These are phyloP conservation scores for Platygyra sinensis DNA, from an alignment of 64 coral and sea anemone species.

Conservation along the genomic window DNA sequence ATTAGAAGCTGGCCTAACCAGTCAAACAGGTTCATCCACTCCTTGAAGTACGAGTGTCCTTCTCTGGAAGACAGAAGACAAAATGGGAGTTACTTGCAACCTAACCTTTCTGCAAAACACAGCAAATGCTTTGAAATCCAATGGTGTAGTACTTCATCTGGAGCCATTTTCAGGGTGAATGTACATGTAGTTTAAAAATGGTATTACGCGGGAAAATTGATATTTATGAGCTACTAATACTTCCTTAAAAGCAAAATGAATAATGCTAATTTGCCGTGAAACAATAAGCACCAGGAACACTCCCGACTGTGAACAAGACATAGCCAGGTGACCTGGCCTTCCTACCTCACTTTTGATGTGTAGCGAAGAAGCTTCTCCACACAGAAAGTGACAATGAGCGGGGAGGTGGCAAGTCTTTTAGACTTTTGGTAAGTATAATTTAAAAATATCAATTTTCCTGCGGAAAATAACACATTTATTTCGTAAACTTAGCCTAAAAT, in stretches of 20 bases:
- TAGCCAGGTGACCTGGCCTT: slow-evolving; percentile 7
- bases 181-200: not conserved
- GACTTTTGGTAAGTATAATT: slow-evolving; percentile 24
- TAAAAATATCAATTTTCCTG: slow-evolving; percentile 49
- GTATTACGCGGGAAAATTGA: slow-evolving; percentile 49
- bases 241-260: slow-evolving; percentile 18
- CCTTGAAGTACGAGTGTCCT: slow-evolving; percentile 66
- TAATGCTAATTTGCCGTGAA: not conserved
- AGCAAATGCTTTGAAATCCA: not conserved
- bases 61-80: slow-evolving; percentile 62
- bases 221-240: slow-evolving; percentile 11
- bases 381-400: not conserved
- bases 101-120: not conserved
- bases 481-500: not conserved
- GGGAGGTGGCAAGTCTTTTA: not conserved
- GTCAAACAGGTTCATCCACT: slow-evolving; percentile 81
- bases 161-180: too few relatives aligned
- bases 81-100: not conserved
- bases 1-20: slow-evolving; percentile 78
- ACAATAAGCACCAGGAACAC: not conserved
- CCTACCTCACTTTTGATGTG: not conserved
- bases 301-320: slow-evolving; percentile 9
- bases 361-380: not conserved
- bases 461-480: slow-evolving; percentile 14
- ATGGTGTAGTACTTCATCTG: not conserved